Base-by-base conservation (phyloP, 1,140 invertebrate species). In the Harpegnathos saltator region DNA sequence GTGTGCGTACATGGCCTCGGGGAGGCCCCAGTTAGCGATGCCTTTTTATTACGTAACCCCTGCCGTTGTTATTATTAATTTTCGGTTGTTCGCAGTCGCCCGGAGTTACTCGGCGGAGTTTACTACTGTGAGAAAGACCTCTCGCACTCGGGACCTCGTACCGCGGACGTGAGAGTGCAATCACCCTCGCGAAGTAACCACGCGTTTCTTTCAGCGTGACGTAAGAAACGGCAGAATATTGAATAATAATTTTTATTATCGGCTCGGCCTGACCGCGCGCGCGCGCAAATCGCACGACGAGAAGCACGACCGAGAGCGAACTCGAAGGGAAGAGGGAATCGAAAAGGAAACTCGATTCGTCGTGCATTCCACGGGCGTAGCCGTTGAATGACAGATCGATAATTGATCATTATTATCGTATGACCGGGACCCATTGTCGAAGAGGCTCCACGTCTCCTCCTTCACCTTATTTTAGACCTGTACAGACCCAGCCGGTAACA, bases 361-460 rank as follows among this genome's bases (percentile, higher is more conserved):
- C 89, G 91, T 92, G 92, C 93, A 94, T 93, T 93, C 92, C 91
- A 87, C 65, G 85, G 80, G 85, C 89, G 89, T 86, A 89, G 83
- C 89, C 90, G 86, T 93, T 93, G 92, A 94, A 93, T 93, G 92
- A 93, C 93, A 94, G 93, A 92, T 93, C 93, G 91, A 94, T 94
- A 94, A 94, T 94, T 94, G 93, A 94, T 94, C 93, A 93, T 94
- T 94, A 94, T 93, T 92, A 93, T 93, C 87, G 92, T 92, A 91
- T 91, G 91, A 93, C 91, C 91, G 88, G 89, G 82, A 68, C 71
- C 90, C 84, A 93, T 92, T 94, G 92, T 94, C 90, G 90, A 86
- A 85, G 82, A 78, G 75, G 82, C 82, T 74, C 86, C 66, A 81
- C 72, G 78, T 83, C 84, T 90, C 89, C 85, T 86, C 89, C 73